phyloP scores from a whole-genome alignment of 2,888 invertebrate genomes.

The Leptura quadrifasciata region DNA sequence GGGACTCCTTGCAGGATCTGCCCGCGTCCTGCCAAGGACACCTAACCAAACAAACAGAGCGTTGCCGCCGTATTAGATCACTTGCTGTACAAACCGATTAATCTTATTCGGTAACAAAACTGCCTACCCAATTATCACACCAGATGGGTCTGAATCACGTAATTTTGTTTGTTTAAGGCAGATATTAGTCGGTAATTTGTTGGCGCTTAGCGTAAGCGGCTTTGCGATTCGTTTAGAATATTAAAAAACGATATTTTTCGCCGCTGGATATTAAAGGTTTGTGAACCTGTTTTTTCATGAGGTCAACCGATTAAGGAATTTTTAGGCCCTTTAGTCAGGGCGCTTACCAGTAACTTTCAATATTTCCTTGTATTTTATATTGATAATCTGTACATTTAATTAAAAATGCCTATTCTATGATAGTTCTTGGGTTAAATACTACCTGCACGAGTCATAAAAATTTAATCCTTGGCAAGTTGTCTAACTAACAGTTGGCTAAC shows the following conservation, averaged over 20 bases:
- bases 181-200: slow-evolving; percentile 57
- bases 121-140: slow-evolving; percentile 61
- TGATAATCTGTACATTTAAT: too few species aligned
- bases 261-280: not conserved
- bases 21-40: slow-evolving; percentile 23
- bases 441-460: too few species aligned
- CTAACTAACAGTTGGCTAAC: too few species aligned
- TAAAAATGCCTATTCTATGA: too few species aligned
- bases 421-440: too few species aligned
- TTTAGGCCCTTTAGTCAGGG: too few species aligned
- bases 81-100: slow-evolving; percentile 67
- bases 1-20: slow-evolving; percentile 40
- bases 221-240: not conserved
- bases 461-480: too few species aligned
- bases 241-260: not conserved
- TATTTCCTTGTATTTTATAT: too few species aligned
- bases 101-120: slow-evolving; percentile 69
- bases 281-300: not conserved
- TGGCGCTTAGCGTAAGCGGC: slow-evolving; percentile 36
- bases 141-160: slow-evolving; percentile 56
- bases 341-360: too few species aligned
- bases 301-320: too few species aligned
- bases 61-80: slow-evolving; percentile 63
- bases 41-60: slow-evolving; percentile 53
- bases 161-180: slow-evolving; percentile 51